A percentile compares a stretch with the other conserved stretches of the same genome.
These are phyloP conservation scores for Apostichopus japonicus DNA, from an alignment of 35 echinoderm and acorn worm genomes.

Conservation along the genomic window DNA sequence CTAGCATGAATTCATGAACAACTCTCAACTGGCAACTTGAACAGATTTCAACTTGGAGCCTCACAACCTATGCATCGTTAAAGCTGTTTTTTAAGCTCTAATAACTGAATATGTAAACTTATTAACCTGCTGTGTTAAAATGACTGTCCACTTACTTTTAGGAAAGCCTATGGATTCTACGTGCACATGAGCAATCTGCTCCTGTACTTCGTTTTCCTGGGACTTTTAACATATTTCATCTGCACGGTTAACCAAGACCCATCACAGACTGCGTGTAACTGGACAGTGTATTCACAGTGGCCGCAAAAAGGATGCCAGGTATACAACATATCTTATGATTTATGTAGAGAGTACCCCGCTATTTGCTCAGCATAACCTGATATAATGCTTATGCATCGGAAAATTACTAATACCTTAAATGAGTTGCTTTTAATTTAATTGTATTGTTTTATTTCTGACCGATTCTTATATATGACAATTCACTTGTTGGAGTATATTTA, in stretches of 20 bases:
- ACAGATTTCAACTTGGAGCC: no score
- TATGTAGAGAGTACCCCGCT: no score
- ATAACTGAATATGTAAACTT: no score
- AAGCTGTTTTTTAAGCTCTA: no score
- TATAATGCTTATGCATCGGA: background rate
- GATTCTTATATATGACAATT: background rate
- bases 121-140: no score
- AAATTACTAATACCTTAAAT: background rate
- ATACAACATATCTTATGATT: background rate
- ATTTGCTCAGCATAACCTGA: no score
- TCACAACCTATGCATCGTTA: no score
- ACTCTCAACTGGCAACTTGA: no score
- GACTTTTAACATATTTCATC: slow-evolving; percentile 76
- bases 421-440: background rate
- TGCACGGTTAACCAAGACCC: slow-evolving; percentile 31
- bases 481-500: background rate
- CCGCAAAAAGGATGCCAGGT: background rate
- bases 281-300: background rate
- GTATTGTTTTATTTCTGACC: background rate
- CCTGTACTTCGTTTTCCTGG: slow-evolving; percentile 78
- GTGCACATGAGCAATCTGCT: slow-evolving; percentile 82
- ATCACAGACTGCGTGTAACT: background rate
- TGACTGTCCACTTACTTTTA: background rate
- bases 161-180: slow-evolving; percentile 82
- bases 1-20: no score